These are phyloP conservation scores for Dascyllus trimaculatus DNA, from an alignment of 2,113 vertebrate species.

Conservation along the genomic window DNA sequence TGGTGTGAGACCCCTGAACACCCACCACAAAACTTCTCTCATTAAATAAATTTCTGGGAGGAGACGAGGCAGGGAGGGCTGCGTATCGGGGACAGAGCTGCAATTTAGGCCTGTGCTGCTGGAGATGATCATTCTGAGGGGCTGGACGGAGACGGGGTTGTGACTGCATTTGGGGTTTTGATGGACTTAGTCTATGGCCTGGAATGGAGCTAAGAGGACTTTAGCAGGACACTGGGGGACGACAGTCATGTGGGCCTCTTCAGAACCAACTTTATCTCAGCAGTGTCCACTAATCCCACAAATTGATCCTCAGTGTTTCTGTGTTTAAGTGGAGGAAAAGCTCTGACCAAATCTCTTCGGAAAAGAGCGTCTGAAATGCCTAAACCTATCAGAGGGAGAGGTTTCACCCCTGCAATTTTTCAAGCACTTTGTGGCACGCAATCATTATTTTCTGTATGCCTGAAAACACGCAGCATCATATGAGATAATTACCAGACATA, in stretches of 20 bases:
- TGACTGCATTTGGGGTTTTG: constrained; percentile 75
- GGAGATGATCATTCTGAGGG: constrained; percentile 64
- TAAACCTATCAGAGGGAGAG: constrained; percentile 68
- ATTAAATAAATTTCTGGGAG: constrained; percentile 85
- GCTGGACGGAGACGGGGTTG: constrained; percentile 45
- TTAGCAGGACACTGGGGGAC: constrained; percentile 61
- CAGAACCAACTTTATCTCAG: constrained; percentile 71
- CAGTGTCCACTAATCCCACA: constrained; percentile 76
- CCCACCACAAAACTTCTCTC: constrained; percentile 82
- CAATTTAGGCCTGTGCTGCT: constrained; percentile 48
- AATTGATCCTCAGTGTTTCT: constrained; percentile 76
- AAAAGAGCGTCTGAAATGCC: constrained; percentile 69
- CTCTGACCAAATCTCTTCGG: constrained; percentile 64
- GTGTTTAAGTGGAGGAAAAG: constrained; percentile 59
- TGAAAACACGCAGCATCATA: constrained; percentile 61
- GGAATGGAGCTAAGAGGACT: constrained; percentile 73
- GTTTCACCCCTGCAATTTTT: constrained; percentile 58
- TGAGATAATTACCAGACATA: constrained; percentile 78
- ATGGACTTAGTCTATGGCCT: constrained; percentile 65
- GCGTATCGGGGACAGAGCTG: constrained; percentile 53
- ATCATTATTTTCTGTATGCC: constrained; percentile 76
- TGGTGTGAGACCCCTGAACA: constrained; percentile 80
- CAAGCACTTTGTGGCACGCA: constrained; percentile 46
- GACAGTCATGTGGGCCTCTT: constrained; percentile 63
- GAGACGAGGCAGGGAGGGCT: constrained; percentile 63